phyloP scores from a whole-genome alignment of 2,113 vertebrate genomes.

The Hydrolagus affinis region DNA sequence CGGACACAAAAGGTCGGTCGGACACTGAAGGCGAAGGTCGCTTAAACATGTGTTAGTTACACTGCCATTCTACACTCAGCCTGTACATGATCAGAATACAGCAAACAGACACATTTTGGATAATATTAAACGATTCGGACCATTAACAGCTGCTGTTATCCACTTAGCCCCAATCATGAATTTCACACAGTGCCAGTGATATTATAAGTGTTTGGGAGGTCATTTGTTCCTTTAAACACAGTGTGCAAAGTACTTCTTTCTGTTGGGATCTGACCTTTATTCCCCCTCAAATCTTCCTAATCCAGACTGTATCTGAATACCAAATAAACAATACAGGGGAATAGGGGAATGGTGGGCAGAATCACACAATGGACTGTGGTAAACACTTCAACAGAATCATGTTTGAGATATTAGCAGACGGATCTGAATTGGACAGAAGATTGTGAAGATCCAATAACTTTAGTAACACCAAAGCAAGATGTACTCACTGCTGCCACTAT shows the following conservation, averaged over 20 bases:
- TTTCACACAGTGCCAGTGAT: no score
- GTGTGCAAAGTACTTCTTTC: no score
- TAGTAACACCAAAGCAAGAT: constrained; percentile 10
- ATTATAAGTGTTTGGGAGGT: no score
- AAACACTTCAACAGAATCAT: background rate
- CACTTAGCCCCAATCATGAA: no score
- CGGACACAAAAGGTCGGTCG: constrained; percentile 24
- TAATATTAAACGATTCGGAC: background rate
- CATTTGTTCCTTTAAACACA: no score
- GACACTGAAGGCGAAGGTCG: background rate
- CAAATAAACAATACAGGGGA: background rate
- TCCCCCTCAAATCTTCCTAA: background rate
- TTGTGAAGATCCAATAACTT: background rate
- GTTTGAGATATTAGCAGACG: background rate
- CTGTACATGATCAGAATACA: background rate
- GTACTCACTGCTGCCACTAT: constrained; percentile 88
- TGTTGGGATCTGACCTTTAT: background rate
- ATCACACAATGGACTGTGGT: background rate
- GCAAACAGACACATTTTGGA: background rate
- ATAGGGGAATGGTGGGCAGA: background rate
- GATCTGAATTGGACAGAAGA: background rate
- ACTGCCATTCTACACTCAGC: background rate
- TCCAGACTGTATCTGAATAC: background rate
- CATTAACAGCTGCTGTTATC: background rate
- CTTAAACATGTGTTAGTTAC: background rate